Conservation (phyloP, 1,140 invertebrate species). For the Zaprionus capensis region DNA sequence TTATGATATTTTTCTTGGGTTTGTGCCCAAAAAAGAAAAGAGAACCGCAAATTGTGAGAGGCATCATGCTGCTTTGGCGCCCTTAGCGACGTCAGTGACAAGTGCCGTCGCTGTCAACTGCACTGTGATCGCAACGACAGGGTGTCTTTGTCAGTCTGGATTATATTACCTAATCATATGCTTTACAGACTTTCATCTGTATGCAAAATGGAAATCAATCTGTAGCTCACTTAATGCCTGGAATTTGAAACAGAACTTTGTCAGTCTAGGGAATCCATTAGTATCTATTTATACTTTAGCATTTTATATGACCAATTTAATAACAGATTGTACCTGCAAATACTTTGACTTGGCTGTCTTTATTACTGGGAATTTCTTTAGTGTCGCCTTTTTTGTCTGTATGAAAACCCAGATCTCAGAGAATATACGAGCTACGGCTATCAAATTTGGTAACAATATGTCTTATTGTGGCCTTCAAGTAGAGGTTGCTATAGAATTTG, state of each 20-base stretch:
- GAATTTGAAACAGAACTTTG: background rate
- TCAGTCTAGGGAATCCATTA: background rate
- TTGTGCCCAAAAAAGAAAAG: conserved; percentile 1
- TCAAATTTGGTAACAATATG: no score
- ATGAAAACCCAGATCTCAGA: no score
- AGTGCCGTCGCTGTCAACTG: conserved; percentile 56
- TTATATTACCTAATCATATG: conserved; percentile 13
- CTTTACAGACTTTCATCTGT: background rate
- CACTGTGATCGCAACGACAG: conserved; percentile 44
- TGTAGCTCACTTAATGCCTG: conserved; percentile 1
- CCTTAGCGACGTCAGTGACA: conserved; percentile 15
- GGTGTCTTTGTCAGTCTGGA: conserved; percentile 13
- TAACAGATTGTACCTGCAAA: background rate
- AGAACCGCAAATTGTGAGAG: background rate
- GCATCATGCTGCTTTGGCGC: background rate
- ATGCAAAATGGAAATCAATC: background rate
- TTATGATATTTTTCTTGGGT: conserved; percentile 20
- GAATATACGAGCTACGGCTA: no score
- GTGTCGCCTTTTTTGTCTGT: no score
- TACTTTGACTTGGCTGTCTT: background rate
- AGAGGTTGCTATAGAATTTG: no score
- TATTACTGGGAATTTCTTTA: no score
- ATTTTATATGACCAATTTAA: background rate
- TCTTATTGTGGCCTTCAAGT: no score
- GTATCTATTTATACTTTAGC: background rate